Evolutionary conservation across 92 coral and sea anemone species (phyloP).

Genomic region (Blastomussa wellsi): DNA sequence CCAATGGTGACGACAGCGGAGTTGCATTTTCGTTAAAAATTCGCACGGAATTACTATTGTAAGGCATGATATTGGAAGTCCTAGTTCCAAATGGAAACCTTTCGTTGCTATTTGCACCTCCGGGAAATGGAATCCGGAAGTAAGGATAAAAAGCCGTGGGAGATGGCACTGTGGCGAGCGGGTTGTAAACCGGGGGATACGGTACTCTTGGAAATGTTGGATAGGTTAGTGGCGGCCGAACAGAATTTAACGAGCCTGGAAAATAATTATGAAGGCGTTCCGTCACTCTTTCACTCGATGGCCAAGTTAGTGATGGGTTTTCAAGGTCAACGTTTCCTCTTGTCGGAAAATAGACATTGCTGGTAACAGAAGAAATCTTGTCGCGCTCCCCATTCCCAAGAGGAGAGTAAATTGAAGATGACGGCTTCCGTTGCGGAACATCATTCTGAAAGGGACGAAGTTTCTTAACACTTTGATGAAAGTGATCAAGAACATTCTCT

Average conservation of each 20-base stretch:
- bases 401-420: constrained; percentile 15
- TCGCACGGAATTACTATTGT: constrained; percentile 9
- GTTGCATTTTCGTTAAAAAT: neutral
- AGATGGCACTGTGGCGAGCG: neutral
- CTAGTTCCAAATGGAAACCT: neutral
- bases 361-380: constrained; percentile 16
- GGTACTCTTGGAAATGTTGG: constrained; percentile 1
- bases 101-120: neutral
- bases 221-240: constrained; percentile 6
- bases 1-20: neutral
- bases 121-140: constrained; percentile 14
- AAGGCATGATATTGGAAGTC: constrained; percentile 3
- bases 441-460: constrained; percentile 1
- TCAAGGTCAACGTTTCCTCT: neutral
- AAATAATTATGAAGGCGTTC: neutral
- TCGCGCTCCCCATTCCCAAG: constrained; percentile 3
- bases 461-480: constrained; percentile 5
- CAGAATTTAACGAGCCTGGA: neutral
- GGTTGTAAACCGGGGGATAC: constrained; percentile 10
- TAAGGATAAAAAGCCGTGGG: constrained; percentile 12
- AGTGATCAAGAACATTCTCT: constrained; percentile 4
- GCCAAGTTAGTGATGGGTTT: constrained; percentile 25
- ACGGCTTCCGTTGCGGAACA: constrained; percentile 15
- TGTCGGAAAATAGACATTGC: neutral
- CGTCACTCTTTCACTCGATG: neutral